Conservation (phyloP, 2,113 vertebrate species). For the Cebidichthys violaceus region DNA sequence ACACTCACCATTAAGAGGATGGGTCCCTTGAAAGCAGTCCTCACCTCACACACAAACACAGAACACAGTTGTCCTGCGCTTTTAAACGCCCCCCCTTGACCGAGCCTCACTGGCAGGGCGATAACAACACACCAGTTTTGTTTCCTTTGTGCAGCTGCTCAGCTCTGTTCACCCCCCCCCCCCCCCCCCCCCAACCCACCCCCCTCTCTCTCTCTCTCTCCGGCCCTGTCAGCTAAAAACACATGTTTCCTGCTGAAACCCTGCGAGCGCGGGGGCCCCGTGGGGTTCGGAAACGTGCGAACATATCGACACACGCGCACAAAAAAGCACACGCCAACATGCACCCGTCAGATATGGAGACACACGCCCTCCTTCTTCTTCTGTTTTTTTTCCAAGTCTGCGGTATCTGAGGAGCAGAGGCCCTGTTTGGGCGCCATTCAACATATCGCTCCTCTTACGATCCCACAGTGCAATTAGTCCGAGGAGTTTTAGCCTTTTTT, state of each 20-base stretch:
- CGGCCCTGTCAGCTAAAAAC: constrained; percentile 74
- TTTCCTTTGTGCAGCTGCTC: constrained; percentile 76
- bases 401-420: constrained; percentile 53
- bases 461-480: constrained; percentile 1
- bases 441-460: neutral
- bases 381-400: neutral
- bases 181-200: neutral
- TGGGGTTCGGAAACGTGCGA: constrained; percentile 30
- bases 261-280: neutral
- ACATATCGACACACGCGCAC: constrained; percentile 61
- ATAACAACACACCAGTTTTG: constrained; percentile 61
- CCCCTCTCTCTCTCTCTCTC: too few species aligned
- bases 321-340: neutral
- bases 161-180: constrained; percentile 9
- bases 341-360: constrained; percentile 62
- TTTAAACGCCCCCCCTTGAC: neutral
- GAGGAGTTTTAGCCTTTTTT: constrained; percentile 18
- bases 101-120: constrained; percentile 50
- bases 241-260: constrained; percentile 77
- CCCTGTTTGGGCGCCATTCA: constrained; percentile 27
- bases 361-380: constrained; percentile 55
- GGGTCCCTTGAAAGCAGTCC: constrained; percentile 26
- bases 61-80: neutral
- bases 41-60: constrained; percentile 31
- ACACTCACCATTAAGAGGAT: constrained; percentile 55